Base-by-base conservation (phyloP, 2,888 invertebrate species). In the Cephalotes varians region DNA sequence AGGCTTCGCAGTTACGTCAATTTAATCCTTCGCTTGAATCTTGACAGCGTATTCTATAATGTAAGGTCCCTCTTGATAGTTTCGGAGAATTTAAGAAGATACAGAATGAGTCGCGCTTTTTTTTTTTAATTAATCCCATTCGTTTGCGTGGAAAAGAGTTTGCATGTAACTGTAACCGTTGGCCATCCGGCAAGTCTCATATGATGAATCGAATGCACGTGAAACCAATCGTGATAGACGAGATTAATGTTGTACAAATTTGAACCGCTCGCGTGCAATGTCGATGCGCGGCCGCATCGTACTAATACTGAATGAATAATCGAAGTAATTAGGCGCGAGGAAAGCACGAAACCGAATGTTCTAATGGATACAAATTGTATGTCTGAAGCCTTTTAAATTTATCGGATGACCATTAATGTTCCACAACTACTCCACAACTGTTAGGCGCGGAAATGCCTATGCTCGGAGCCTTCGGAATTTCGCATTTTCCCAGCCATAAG, bases 401-500 rank as follows among this genome's bases (percentile, higher is more conserved):
- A n/a, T 10, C 49, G 54, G 25, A 72, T 65, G 47, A 47, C 62
- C 28, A 15, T 62, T 74, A 79, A 83, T 62, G 58, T 73, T 74
- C n/a, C n/a, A n/a, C n/a, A n/a, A n/a, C n/a, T n/a, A 54, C 25
- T 76, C 64, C 58, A 40, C 73, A 71, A 49, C 40, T 56, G 54
- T 54, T 69, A 67, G 40, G 47, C 60, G 47, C 71, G 86, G 82
- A 64, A 84, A 73, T 69, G 56, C 67, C 82, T 47, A 37, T 40
- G 72, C 67, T 56, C 49, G 72, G 28, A 65, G 73, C 81, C 87
- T 85, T 83, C 77, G 86, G 88, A 88, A 88, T 91, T 87, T 86
- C 83, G 86, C 87, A 79, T 92, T 91, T 92, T 91, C 91, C 88
- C 90, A 90, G 81, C 82, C 83, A 86, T 85, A 76, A 86, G 65